Evolutionary conservation across 2,888 invertebrate species (phyloP).

Genomic region (Caenorhabditis sp.): DNA sequence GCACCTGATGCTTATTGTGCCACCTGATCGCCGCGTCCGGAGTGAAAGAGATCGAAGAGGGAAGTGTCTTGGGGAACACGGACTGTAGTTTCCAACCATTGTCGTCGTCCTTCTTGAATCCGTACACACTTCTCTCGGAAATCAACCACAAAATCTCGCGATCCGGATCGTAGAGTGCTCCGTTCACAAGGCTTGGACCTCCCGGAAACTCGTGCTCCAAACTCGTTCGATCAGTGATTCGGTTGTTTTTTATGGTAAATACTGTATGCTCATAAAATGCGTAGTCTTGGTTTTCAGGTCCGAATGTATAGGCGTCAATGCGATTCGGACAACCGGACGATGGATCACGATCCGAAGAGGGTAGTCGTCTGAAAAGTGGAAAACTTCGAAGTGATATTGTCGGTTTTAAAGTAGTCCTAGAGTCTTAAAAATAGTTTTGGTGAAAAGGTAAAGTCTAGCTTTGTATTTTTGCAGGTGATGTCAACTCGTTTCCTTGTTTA

Average conservation of each 20-base stretch:
- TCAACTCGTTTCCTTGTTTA: no score
- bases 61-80: constrained; percentile 46
- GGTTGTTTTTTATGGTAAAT: constrained; percentile 37
- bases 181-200: constrained; percentile 51
- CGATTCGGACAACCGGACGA: constrained; percentile 50
- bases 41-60: constrained; percentile 55
- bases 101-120: constrained; percentile 21
- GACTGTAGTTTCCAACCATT: constrained; percentile 41
- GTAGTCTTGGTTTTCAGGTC: constrained; percentile 39
- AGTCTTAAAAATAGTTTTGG: no score
- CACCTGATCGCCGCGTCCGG: constrained; percentile 61
- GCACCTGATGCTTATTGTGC: constrained; percentile 64
- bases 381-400: not conserved
- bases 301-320: constrained; percentile 51
- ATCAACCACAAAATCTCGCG: constrained; percentile 55
- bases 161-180: constrained; percentile 61
- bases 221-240: not conserved
- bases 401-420: no score
- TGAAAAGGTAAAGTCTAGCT: no score
- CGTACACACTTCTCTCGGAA: constrained; percentile 47
- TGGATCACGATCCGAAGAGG: constrained; percentile 42
- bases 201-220: constrained; percentile 36
- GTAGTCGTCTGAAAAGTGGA: constrained; percentile 40
- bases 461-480: no score
- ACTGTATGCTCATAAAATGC: constrained; percentile 44